phyloP scores from a whole-genome alignment of 2,113 vertebrate genomes.

The Caloenas nicobarica region DNA sequence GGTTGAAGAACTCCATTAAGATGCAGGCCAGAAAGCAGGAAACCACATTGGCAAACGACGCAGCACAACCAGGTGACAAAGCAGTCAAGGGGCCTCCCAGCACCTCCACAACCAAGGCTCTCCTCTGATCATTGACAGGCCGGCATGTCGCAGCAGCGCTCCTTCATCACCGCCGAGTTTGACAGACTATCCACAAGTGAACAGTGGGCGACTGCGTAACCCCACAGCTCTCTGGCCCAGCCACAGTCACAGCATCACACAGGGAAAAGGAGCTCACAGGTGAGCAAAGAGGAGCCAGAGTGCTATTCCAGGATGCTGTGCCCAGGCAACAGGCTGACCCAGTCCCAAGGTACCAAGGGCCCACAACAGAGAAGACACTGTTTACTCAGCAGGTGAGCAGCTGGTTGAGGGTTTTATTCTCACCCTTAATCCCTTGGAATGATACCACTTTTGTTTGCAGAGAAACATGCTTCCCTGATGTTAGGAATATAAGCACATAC shows the following conservation, averaged over 20 bases:
- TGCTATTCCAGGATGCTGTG: not conserved
- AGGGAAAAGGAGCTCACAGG: not conserved
- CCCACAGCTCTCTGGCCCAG: not conserved
- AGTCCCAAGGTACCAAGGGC: not conserved
- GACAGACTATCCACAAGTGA: not conserved
- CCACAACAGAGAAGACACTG: not conserved
- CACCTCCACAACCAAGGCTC: not conserved
- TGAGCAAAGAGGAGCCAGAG: not conserved
- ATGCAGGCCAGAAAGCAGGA: conserved; percentile 21
- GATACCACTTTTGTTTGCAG: not conserved
- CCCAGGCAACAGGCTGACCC: not conserved
- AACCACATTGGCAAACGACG: not conserved
- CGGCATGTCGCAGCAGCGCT: accelerated
- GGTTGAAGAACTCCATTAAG: conserved; percentile 55
- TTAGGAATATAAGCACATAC: not conserved
- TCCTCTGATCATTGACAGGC: accelerated
- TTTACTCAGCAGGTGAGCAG: not conserved
- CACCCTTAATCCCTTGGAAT: not conserved
- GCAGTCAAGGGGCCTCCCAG: not conserved
- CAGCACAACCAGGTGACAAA: not conserved
- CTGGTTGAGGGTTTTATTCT: not conserved
- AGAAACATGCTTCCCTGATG: not conserved
- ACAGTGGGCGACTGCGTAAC: accelerated
- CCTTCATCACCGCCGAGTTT: accelerated
- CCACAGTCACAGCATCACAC: not conserved